These are phyloP conservation scores for Streptopelia turtur DNA, from an alignment of 2,797 vertebrate species.

Conservation along the genomic window DNA sequence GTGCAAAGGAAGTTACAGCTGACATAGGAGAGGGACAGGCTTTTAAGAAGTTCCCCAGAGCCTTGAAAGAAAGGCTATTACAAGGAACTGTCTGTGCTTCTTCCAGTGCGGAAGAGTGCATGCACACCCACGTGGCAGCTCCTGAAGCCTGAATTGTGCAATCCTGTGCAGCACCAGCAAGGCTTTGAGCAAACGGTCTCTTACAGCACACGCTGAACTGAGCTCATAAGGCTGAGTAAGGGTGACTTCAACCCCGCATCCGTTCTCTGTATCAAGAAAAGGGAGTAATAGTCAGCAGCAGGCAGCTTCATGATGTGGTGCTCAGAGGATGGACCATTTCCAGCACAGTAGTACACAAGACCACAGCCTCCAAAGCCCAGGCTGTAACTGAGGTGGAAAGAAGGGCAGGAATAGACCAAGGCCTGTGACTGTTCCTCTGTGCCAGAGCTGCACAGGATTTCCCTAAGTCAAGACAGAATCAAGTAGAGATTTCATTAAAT, in stretches of 20 bases:
- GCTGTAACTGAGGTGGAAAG: not conserved
- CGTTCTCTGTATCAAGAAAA: not conserved
- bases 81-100: slow-evolving; percentile 20
- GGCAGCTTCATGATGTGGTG: not conserved
- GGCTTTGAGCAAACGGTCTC: not conserved
- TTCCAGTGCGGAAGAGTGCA: not conserved
- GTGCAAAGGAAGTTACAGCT: slow-evolving; percentile 21
- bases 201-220: not conserved
- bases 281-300: not conserved
- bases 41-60: slow-evolving; percentile 8
- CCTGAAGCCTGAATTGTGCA: not conserved
- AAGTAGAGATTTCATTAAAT: not conserved
- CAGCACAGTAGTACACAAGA: accelerated
- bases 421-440: not conserved
- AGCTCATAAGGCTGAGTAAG: not conserved
- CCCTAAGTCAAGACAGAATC: not conserved
- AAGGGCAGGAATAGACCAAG: not conserved
- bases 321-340: not conserved
- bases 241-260: not conserved
- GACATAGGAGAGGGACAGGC: slow-evolving; percentile 13
- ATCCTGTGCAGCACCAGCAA: not conserved
- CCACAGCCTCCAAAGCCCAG: not conserved
- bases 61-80: slow-evolving; percentile 25
- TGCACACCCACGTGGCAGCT: not conserved
- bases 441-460: not conserved